phyloP scores from a whole-genome alignment of 2,113 vertebrate genomes.

The Muntiacus muntjak region DNA sequence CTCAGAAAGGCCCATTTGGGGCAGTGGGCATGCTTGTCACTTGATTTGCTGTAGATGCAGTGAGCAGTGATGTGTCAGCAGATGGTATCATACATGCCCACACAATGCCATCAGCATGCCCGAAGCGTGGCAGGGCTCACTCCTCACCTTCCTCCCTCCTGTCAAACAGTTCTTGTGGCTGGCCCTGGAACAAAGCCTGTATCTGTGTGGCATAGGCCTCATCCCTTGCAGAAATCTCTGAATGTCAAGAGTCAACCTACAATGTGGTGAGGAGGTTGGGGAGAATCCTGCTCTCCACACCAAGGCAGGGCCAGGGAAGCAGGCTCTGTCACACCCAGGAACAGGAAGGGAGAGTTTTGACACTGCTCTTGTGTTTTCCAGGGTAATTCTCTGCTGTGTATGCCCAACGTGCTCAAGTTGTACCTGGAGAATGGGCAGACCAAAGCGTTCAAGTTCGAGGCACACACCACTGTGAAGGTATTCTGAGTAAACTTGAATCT shows the following conservation, averaged over 20 bases:
- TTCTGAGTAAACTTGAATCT: not conserved
- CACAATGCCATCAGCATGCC: not conserved
- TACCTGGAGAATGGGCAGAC: conserved; percentile 99
- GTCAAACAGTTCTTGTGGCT: not conserved
- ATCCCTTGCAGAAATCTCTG: not conserved
- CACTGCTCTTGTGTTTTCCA: conserved; percentile 76
- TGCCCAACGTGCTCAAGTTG: conserved; percentile 97
- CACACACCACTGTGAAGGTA: conserved; percentile 95
- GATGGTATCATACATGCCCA: not conserved
- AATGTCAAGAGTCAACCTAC: not conserved
- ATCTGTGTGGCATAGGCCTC: not conserved
- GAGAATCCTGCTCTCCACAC: not conserved
- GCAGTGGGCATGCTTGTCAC: not conserved
- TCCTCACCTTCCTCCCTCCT: not conserved
- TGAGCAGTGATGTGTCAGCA: not conserved
- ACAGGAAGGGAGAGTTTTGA: not conserved
- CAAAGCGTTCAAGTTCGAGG: conserved; percentile 96
- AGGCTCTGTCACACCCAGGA: not conserved
- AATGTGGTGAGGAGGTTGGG: not conserved
- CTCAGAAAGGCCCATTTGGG: not conserved
- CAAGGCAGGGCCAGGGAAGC: not conserved
- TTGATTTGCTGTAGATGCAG: not conserved
- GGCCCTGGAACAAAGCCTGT: not conserved
- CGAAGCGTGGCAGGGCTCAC: no score
- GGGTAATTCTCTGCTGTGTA: conserved; percentile 97